A percentile compares a stretch with the other conserved stretches of the same genome.
Evolutionary conservation across 2,113 vertebrate genomes (phyloP).

Genomic region (Jacana jacana): DNA sequence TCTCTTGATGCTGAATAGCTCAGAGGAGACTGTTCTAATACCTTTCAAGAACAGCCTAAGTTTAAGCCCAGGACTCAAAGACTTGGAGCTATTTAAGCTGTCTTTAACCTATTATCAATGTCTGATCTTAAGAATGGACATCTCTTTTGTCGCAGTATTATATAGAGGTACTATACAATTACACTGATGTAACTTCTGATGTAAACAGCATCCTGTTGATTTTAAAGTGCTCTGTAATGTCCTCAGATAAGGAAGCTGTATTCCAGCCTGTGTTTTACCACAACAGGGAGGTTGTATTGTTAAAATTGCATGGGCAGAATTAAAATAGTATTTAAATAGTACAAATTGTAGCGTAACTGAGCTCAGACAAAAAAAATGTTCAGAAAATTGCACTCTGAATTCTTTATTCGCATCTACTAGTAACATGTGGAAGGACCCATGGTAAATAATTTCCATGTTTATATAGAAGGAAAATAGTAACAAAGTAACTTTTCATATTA

Average conservation of each 20-base stretch:
- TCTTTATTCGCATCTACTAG: neutral
- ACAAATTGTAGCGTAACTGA: neutral
- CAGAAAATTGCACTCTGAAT: neutral
- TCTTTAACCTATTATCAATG: neutral
- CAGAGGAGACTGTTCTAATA: neutral
- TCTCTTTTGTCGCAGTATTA: neutral
- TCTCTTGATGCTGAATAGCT: neutral
- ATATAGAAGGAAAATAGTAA: neutral
- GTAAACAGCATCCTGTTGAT: neutral
- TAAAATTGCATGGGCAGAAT: neutral
- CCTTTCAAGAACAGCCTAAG: neutral
- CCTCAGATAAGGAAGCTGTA: neutral
- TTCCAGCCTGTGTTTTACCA: neutral
- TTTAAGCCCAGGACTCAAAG: neutral
- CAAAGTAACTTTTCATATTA: neutral
- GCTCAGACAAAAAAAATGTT: neutral
- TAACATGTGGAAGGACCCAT: neutral
- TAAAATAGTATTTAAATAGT: neutral
- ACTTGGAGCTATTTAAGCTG: neutral
- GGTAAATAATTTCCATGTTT: neutral
- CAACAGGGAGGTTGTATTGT: neutral
- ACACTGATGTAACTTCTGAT: neutral
- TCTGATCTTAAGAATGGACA: neutral
- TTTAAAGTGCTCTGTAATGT: neutral
- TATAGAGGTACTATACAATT: neutral